A percentile compares a stretch with the other conserved stretches of the same genome.
phyloP scores from a whole-genome alignment of 2,888 invertebrate species.

The Himalopsyche anomala region DNA sequence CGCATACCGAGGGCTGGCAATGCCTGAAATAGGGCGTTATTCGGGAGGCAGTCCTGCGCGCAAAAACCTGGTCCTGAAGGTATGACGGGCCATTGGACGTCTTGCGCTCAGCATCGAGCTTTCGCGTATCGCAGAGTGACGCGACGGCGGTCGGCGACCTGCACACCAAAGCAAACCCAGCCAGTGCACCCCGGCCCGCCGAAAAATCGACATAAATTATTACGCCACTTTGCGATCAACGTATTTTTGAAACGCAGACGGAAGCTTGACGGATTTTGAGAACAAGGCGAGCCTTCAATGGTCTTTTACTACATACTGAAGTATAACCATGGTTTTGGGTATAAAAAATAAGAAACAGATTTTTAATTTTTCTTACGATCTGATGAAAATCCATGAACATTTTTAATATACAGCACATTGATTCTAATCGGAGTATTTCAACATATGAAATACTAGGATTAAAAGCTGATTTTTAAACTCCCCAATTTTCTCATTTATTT shows the following conservation, averaged over 20 bases:
- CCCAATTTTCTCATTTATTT: no score
- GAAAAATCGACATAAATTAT: constrained; percentile 76
- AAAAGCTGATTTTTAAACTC: no score
- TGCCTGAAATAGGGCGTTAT: constrained; percentile 40
- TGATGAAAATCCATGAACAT: no score
- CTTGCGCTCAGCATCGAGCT: constrained; percentile 9
- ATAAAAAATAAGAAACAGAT: no score
- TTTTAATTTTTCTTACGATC: no score
- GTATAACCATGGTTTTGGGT: no score
- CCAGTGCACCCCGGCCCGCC: constrained; percentile 66
- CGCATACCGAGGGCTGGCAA: constrained; percentile 28
- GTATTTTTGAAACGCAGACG: background rate
- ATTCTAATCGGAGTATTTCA: no score
- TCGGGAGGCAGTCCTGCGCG: constrained; percentile 35
- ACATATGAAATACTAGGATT: no score
- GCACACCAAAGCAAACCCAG: constrained; percentile 67
- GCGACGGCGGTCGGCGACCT: constrained; percentile 67
- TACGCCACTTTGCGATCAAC: constrained; percentile 71
- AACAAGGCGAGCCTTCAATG: background rate
- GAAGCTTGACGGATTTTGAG: constrained; percentile 4
- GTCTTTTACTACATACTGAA: background rate
- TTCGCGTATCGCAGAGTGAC: constrained; percentile 14
- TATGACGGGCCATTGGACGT: constrained; percentile 27
- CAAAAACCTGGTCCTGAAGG: constrained; percentile 36
- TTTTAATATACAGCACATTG: no score